Percentiles rank a stretch among this genome's conserved stretches.
Evolutionary conservation across 2,797 vertebrate species (phyloP).

Genomic region (Crax fasciolata): DNA sequence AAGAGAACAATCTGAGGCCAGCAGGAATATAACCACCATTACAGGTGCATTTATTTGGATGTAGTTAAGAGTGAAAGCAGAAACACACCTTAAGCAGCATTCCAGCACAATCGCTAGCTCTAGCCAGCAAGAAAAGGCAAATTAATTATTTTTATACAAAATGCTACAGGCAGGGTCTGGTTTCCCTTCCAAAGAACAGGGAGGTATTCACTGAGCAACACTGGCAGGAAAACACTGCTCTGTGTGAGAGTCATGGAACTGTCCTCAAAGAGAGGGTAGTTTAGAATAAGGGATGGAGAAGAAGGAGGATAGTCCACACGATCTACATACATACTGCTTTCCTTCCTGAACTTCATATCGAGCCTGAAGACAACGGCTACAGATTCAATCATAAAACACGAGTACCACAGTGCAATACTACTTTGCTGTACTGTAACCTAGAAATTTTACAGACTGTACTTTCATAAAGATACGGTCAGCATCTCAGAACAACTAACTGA

Average conservation of each 20-base stretch:
- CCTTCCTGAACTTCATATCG: background rate
- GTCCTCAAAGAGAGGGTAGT: background rate
- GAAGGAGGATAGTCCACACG: background rate
- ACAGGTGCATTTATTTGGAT: background rate
- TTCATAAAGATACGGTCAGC: background rate
- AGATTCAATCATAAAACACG: background rate
- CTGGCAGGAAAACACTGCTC: background rate
- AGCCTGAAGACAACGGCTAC: background rate
- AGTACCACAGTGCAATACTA: background rate
- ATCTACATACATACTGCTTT: background rate
- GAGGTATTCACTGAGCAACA: background rate
- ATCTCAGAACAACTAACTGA: background rate
- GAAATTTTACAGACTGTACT: background rate
- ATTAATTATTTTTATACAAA: background rate
- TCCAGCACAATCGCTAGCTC: background rate
- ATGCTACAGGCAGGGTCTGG: background rate
- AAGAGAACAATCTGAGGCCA: background rate
- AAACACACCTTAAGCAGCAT: background rate
- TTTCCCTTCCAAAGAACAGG: rapidly evolving
- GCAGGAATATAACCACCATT: background rate
- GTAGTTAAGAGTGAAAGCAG: background rate
- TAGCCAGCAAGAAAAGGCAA: background rate
- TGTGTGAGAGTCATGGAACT: background rate
- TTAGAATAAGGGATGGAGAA: background rate
- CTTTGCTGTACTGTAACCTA: background rate